phyloP scores from a whole-genome alignment of 1,140 invertebrate genomes.

The Brachionus manjavacas region DNA sequence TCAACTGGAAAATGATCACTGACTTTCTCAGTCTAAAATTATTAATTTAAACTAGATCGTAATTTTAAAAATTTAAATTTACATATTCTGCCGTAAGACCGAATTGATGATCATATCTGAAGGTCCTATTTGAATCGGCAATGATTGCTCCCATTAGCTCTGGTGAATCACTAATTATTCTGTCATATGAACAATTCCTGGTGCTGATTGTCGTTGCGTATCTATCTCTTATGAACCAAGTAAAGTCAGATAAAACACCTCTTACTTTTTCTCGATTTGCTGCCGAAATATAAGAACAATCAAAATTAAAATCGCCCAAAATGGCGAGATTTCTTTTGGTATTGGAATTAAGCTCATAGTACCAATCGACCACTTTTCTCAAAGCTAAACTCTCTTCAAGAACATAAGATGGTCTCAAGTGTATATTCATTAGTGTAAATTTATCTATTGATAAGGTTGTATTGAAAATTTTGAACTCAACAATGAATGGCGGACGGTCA shows the following conservation, averaged over 20 bases:
- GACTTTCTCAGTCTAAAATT: background rate
- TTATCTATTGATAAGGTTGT: background rate
- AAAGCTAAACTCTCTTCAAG: constrained; percentile 19
- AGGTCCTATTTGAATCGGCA: constrained; percentile 1
- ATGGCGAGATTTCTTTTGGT: background rate
- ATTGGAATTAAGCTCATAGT: background rate
- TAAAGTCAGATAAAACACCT: background rate
- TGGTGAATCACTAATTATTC: background rate
- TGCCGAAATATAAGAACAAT: constrained; percentile 15
- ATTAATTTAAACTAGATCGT: background rate
- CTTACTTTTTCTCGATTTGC: background rate
- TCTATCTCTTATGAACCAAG: constrained; percentile 16
- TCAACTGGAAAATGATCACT: constrained; percentile 9
- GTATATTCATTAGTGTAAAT: constrained; percentile 27
- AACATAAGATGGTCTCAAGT: background rate
- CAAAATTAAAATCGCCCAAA: constrained; percentile 36
- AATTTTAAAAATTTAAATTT: background rate
- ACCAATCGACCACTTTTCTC: constrained; percentile 26
- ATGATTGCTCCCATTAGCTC: background rate
- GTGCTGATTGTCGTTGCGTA: constrained; percentile 23
- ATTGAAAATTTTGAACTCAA: background rate
- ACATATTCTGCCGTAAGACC: background rate
- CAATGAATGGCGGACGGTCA: constrained; percentile 27
- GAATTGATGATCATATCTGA: background rate
- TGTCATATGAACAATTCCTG: constrained; percentile 21